Percentiles rank a stretch among this genome's conserved stretches.
These are phyloP conservation scores for Steatornis caripensis DNA, from an alignment of 2,113 vertebrate species.

Conservation along the genomic window DNA sequence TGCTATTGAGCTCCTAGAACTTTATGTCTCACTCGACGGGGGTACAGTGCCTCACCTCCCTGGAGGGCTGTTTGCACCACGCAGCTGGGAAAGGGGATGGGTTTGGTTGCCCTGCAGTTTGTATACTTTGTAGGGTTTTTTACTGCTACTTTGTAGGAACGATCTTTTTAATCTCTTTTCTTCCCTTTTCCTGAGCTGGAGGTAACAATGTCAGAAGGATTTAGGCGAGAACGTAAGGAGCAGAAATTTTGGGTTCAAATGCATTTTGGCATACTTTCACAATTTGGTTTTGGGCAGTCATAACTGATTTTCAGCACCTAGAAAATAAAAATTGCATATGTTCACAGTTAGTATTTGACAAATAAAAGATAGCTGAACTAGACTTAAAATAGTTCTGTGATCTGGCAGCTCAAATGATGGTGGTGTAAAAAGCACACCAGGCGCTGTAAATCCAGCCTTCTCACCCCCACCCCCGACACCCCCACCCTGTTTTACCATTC, in stretches of 20 bases:
- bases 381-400: neutral
- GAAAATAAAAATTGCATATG: neutral
- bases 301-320: neutral
- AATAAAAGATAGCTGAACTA: neutral
- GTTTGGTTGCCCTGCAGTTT: neutral
- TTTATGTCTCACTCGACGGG: neutral
- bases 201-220: neutral
- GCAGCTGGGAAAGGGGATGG: neutral
- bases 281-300: neutral
- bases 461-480: neutral
- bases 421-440: neutral
- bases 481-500: neutral
- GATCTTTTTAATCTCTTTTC: neutral
- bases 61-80: accelerated
- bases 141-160: no score
- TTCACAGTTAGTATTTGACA: neutral
- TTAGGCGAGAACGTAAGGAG: neutral
- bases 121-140: neutral
- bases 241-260: neutral
- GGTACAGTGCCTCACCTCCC: neutral
- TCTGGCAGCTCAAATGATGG: neutral
- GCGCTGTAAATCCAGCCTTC: neutral
- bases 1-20: neutral
- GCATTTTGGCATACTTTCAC: neutral
- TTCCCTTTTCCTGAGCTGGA: neutral